These are phyloP conservation scores for Pipra filicauda DNA, from an alignment of 2,113 vertebrate species.

Conservation along the genomic window DNA sequence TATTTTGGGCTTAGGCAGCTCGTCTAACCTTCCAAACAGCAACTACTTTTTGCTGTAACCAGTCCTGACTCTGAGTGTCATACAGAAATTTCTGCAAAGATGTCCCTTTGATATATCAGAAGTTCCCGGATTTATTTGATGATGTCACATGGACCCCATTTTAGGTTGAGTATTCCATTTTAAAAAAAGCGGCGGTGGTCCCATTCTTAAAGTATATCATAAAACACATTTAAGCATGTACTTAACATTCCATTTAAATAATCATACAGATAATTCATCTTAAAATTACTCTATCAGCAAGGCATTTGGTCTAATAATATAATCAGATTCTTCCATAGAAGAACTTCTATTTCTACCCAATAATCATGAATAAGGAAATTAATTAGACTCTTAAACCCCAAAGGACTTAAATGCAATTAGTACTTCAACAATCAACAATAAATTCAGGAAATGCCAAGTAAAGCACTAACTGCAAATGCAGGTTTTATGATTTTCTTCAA, in stretches of 20 bases:
- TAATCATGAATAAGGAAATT: not conserved
- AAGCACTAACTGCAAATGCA: not conserved
- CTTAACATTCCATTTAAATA: not conserved
- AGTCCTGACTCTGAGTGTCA: not conserved
- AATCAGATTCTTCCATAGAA: not conserved
- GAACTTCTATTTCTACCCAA: not conserved
- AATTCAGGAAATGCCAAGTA: not conserved
- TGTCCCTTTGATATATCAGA: not conserved
- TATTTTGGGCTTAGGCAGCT: not conserved
- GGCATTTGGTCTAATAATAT: constrained; percentile 4
- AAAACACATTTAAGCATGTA: not conserved
- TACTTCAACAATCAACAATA: not conserved
- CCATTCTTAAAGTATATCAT: not conserved
- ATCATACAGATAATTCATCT: not conserved
- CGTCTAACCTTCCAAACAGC: not conserved
- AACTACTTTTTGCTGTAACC: not conserved
- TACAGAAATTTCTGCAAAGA: not conserved
- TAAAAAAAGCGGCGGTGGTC: not conserved
- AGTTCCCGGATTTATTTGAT: not conserved
- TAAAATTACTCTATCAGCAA: not conserved
- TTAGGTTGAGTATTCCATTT: not conserved
- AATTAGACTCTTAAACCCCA: not conserved
- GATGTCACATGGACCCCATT: not conserved
- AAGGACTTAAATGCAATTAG: not conserved
- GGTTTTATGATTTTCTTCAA: not conserved